These are phyloP conservation scores for Muscicapa adusta DNA, from an alignment of 2,113 vertebrate species.

Conservation along the genomic window DNA sequence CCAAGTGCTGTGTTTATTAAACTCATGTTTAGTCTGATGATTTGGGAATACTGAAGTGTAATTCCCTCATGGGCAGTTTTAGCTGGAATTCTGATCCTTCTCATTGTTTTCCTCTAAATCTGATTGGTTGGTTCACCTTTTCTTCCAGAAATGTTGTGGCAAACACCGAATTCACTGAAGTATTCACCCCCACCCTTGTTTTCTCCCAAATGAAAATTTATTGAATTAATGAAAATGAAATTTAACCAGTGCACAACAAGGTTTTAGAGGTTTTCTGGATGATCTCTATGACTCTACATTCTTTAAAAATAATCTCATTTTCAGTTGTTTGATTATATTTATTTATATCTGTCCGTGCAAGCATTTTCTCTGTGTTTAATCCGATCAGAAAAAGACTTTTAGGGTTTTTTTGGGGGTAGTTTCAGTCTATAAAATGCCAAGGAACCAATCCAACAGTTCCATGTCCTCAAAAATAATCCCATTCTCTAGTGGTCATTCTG, in stretches of 20 bases:
- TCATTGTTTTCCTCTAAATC: background rate
- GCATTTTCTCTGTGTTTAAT: background rate
- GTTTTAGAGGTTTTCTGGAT: background rate
- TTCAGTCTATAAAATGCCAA: background rate
- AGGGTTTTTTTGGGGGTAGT: rapidly evolving
- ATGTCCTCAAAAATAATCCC: background rate
- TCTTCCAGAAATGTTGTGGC: background rate
- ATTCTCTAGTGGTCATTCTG: background rate
- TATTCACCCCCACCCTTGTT: background rate
- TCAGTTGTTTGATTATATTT: background rate
- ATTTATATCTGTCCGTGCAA: background rate
- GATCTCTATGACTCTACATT: too few relatives aligned
- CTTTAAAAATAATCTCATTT: background rate
- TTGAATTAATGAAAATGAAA: too few relatives aligned
- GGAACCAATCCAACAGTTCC: background rate
- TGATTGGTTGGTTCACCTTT: background rate
- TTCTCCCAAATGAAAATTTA: background rate
- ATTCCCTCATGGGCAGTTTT: background rate
- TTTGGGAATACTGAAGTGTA: background rate
- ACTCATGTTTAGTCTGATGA: too few relatives aligned
- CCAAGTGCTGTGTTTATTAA: background rate
- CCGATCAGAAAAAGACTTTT: background rate
- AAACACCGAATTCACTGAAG: background rate
- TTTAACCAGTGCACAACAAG: background rate
- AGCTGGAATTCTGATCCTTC: background rate